These are phyloP conservation scores for Pristionchus arcanus DNA, from an alignment of 2,888 invertebrate genomes.

Conservation along the genomic window DNA sequence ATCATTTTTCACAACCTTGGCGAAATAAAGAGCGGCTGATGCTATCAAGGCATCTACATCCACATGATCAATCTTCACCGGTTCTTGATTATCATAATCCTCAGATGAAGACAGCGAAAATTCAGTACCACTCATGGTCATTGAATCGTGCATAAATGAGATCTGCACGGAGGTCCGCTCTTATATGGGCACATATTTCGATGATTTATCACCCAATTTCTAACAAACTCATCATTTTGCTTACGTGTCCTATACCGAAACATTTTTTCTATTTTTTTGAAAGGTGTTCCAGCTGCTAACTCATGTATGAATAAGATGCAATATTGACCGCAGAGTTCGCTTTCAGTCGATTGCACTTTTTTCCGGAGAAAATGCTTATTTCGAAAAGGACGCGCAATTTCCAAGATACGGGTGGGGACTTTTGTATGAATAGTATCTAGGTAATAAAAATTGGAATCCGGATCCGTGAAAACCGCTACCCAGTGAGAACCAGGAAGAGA, in stretches of 20 bases:
- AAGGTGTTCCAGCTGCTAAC: not conserved
- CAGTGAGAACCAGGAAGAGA: too few species aligned
- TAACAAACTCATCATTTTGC: not conserved
- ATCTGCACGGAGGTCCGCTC: not conserved
- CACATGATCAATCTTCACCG: not conserved
- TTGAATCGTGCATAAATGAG: constrained; percentile 21
- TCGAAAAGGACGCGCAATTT: not conserved
- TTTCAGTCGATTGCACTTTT: not conserved
- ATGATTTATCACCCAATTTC: not conserved
- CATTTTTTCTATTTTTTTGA: not conserved
- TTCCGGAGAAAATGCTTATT: not conserved
- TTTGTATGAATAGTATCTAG: not conserved
- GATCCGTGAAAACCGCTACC: too few species aligned
- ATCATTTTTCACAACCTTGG: not conserved
- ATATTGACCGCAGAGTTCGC: not conserved
- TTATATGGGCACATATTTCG: not conserved
- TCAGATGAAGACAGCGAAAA: not conserved
- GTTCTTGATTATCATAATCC: not conserved
- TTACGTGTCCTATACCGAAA: not conserved
- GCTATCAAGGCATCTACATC: constrained; percentile 3
- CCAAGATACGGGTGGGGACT: not conserved
- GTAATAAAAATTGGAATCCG: too few species aligned
- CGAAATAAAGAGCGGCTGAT: not conserved
- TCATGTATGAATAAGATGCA: not conserved
- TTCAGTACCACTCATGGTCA: not conserved